Evolutionary conservation across 2,797 vertebrate genomes (phyloP), one percentile per base, ranked within the genome.

Genomic region (Meriones psammophilus): DNA sequence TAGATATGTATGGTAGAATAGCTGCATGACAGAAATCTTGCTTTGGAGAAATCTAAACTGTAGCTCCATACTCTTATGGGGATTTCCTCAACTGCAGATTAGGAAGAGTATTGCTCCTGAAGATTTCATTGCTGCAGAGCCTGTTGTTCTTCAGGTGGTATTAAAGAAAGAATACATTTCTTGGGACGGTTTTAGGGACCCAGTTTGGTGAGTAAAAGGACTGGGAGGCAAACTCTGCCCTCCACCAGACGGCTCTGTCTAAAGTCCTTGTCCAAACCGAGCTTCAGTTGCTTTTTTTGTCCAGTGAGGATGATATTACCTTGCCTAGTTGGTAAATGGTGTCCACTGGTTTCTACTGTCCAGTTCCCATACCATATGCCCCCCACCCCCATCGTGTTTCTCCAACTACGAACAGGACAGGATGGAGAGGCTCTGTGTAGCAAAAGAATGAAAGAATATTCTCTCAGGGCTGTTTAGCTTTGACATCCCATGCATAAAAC

Each of bases 401-500:
- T 62, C 81, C 83, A 89, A 95, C 88, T 97, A 85, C 95, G 92
- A 96, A 77, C 76, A 97, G 94, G 91, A 84, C 42, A 93, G 54
- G 36, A 92, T 87, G 62, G 66, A 60, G 66, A 91, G 76, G 50
- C 87, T 96, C 79, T 88, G 86, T 84, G 69, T 62, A 94, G 71
- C 83, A 91, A 91, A 96, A 95, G 93, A 95, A 92, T 74, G 91
- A 91, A 71, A 95, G 78, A 94, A 92, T 96, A 94, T 96, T 97
- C 94, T 97, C 97, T 73, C 96, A 89, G 95, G 96, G 79, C 64
- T 95, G 92, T 95, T 98, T 94, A 97, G 94, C 94, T 97, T 97
- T 97, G 96, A 97, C 95, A 95, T 97, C 64, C 39, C 95, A 98
- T 98, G 97, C 96, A 98, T 98, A 98, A 98, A 98, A 98, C 97